Base-by-base conservation (phyloP, 1,140 invertebrate genomes). In the Anastatus disparis region DNA sequence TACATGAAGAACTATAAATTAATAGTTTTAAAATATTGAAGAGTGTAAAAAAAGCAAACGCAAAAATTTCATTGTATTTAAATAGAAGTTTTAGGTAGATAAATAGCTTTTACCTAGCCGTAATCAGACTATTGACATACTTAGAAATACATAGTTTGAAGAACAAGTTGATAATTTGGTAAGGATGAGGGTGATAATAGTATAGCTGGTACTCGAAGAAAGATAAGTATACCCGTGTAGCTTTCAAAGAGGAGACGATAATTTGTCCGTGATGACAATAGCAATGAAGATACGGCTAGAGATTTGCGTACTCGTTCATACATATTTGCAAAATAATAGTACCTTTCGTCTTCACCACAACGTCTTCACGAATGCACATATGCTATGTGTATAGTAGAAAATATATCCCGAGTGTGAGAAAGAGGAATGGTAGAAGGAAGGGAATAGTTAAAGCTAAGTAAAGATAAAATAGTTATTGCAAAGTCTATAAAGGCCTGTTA, bases 81-180 rank as follows among this genome's bases (percentile, higher is more conserved):
- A n/a, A n/a, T n/a, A n/a, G n/a, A n/a, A n/a, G n/a, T n/a, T n/a
- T n/a, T n/a, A n/a, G n/a, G n/a, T n/a, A n/a, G n/a, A n/a, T n/a
- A n/a, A n/a, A 63, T 20, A 46, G n/a, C 3, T 13, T 44, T 63
- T 13, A 46, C 29, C 22, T n/a, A 26, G n/a, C 26, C 70, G 59
- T 65, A 59, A 52, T 73, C 59, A 50, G 46, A 15, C 17, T 50
- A 50, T 50, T 50, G 17, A 12, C 46, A 50, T 20, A 50, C 22
- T 44, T 83, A 80, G 82, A 81, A 82, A 83, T n/a, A 81, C 81
- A 77, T n/a, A n/a, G 76, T 76, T 80, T 75, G 74, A 75, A 75
- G 62, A 77, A 75, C 78, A 58, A 58, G 55, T 75, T 35, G 55
- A 58, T 58, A 38, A 40, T 58, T 58, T 42, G 7, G 17, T 35